A percentile compares a stretch with the other conserved stretches of the same genome.
phyloP scores from a whole-genome alignment of 1,140 invertebrate genomes.

The Ridgeia piscesae region DNA sequence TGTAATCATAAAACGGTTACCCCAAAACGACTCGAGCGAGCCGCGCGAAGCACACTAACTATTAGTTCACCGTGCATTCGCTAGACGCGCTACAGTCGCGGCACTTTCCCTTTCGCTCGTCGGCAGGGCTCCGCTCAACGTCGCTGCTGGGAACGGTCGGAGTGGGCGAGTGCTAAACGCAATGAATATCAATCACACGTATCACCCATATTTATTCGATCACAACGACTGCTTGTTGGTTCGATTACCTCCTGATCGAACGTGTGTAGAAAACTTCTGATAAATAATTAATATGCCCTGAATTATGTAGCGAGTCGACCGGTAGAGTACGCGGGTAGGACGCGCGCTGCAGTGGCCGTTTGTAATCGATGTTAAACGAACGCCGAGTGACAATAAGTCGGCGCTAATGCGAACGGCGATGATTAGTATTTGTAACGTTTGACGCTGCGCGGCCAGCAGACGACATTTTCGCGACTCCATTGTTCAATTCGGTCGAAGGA shows the following conservation, averaged over 20 bases:
- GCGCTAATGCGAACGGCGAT: not conserved
- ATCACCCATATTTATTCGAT: not conserved
- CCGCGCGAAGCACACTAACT: not conserved
- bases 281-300: not conserved
- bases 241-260: not conserved
- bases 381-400: not conserved
- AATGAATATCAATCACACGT: not conserved
- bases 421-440: conserved; percentile 6
- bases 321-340: not conserved
- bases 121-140: not conserved
- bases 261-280: not conserved
- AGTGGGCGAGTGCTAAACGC: not conserved
- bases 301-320: not conserved
- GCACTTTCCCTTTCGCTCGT: not conserved
- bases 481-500: not conserved
- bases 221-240: conserved; percentile 3
- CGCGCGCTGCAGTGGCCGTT: not conserved
- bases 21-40: not conserved
- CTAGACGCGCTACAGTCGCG: not conserved
- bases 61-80: not conserved
- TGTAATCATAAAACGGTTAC: not conserved
- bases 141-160: not conserved
- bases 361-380: conserved; percentile 1
- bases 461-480: conserved; percentile 3
- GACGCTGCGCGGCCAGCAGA: not conserved